Evolutionary conservation across 1,140 invertebrate genomes (phyloP).

Genomic region (Trachymyrmex septentrionalis): DNA sequence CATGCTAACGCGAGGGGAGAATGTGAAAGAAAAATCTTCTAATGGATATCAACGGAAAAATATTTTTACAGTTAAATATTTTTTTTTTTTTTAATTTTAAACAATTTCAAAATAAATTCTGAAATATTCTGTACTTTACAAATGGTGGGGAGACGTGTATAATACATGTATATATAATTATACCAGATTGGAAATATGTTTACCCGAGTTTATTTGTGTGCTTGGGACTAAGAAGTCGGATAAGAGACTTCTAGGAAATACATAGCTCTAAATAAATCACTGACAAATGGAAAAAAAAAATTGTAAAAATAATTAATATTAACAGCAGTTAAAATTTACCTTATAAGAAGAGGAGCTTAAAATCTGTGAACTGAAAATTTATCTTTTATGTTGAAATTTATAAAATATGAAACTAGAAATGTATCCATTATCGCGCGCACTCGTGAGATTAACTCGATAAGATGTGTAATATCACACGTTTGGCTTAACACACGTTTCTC

Average conservation of each 20-base stretch:
- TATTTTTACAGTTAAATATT: too few relatives aligned
- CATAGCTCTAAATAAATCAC: not conserved
- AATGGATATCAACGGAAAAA: not conserved
- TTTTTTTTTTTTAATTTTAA: too few relatives aligned
- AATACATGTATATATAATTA: not conserved
- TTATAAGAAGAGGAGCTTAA: not conserved
- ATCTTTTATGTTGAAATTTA: not conserved
- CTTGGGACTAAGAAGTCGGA: not conserved
- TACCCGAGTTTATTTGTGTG: not conserved
- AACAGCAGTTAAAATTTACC: constrained; percentile 8
- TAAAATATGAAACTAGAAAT: constrained; percentile 21
- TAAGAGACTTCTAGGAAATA: not conserved
- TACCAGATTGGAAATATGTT: not conserved
- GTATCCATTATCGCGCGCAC: constrained; percentile 1
- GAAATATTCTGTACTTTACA: not conserved
- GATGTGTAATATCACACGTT: constrained; percentile 5
- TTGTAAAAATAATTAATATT: not conserved
- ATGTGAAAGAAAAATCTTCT: not conserved
- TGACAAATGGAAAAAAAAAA: not conserved
- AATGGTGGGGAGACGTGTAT: not conserved
- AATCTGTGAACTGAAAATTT: not conserved
- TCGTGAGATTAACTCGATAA: constrained; percentile 20
- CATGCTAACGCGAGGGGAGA: not conserved
- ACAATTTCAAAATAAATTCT: not conserved
- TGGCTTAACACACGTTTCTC: not conserved